These are phyloP conservation scores for Nyctibius grandis DNA, from an alignment of 2,797 vertebrate genomes.

Conservation along the genomic window DNA sequence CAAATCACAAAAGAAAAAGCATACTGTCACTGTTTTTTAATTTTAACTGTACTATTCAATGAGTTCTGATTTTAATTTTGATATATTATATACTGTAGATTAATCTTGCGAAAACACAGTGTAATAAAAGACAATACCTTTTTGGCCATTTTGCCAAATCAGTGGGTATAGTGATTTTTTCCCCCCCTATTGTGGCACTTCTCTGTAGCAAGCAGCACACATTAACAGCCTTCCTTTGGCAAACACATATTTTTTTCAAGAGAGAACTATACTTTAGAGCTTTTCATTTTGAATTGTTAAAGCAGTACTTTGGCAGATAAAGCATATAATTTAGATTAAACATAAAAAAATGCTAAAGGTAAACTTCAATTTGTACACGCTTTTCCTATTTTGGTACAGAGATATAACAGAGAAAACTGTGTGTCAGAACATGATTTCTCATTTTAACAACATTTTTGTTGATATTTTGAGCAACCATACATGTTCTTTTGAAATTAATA, in stretches of 20 bases:
- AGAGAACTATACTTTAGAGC: neutral
- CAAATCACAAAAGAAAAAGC: neutral
- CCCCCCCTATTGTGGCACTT: neutral
- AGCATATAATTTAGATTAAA: neutral
- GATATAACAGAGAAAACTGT: neutral
- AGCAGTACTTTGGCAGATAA: neutral
- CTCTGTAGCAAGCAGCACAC: neutral
- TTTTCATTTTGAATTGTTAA: neutral
- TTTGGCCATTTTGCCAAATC: neutral
- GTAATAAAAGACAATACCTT: neutral
- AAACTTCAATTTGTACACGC: neutral
- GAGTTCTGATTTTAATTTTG: neutral
- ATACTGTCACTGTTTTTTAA: neutral
- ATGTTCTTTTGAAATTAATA: neutral
- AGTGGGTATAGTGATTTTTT: accelerated
- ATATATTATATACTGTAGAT: neutral
- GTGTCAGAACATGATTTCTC: neutral
- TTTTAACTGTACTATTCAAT: neutral
- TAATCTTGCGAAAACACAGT: neutral
- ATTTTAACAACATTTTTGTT: neutral
- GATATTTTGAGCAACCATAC: neutral
- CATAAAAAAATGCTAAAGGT: neutral
- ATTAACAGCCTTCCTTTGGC: neutral
- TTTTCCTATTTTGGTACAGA: neutral
- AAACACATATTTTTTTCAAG: neutral